Percentiles rank a stretch among this genome's conserved stretches.
Evolutionary conservation across 2,113 vertebrate genomes (phyloP).

Genomic region (Campylomormyrus numenius): DNA sequence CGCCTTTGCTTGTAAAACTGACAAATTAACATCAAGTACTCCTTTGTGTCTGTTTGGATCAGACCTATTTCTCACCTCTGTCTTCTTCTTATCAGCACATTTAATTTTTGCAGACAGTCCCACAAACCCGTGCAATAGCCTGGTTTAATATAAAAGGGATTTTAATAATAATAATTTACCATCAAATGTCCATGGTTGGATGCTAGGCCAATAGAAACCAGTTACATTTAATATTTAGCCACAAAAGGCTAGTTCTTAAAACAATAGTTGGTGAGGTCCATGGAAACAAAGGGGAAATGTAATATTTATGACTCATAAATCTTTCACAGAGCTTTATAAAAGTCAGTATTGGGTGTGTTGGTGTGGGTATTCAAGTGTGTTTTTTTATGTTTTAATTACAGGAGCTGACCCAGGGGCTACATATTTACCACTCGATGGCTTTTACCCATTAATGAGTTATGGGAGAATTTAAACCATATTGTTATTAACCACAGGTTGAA

Average conservation of each 20-base stretch:
- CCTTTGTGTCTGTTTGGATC: neutral
- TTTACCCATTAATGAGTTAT: neutral
- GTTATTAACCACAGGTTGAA: neutral
- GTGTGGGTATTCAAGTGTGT: neutral
- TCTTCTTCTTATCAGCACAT: neutral
- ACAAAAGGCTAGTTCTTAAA: neutral
- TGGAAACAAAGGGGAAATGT: neutral
- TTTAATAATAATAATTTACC: neutral
- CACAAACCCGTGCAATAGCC: neutral
- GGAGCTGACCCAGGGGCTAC: neutral
- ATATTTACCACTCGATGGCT: neutral
- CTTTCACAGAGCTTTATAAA: neutral
- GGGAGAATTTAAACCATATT: neutral
- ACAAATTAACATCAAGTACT: neutral
- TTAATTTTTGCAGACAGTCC: neutral
- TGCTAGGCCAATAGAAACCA: neutral
- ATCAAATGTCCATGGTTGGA: neutral
- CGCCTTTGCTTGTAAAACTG: neutral
- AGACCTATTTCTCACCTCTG: neutral
- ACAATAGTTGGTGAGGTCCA: neutral
- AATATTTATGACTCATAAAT: constrained; percentile 9
- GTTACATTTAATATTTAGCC: constrained; percentile 8
- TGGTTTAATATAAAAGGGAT: neutral
- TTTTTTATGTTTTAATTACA: neutral
- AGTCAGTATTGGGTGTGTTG: neutral